phyloP scores from a whole-genome alignment of 2,113 vertebrate species.

The Tringa solitaria region DNA sequence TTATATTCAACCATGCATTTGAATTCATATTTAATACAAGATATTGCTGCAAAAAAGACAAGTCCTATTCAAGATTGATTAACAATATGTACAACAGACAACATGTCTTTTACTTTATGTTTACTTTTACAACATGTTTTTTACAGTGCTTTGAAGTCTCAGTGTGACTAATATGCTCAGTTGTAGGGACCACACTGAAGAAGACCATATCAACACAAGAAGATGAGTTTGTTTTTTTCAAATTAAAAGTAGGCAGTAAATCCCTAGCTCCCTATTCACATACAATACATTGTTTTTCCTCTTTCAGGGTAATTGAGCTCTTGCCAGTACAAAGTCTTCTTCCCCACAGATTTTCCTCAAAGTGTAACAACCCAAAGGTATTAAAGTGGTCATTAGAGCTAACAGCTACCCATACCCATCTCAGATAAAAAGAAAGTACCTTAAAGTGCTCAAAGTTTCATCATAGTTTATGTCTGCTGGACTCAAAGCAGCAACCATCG shows the following conservation, averaged over 20 bases:
- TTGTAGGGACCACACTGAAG: neutral
- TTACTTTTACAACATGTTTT: neutral
- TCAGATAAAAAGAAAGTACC: constrained; percentile 71
- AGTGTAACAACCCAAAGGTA: neutral
- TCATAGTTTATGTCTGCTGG: constrained; percentile 99
- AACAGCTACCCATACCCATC: neutral
- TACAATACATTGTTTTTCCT: neutral
- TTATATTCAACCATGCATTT: neutral
- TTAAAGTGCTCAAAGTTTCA: constrained; percentile 97
- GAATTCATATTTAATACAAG: neutral
- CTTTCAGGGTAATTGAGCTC: neutral
- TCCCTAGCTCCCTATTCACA: neutral
- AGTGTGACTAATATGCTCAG: neutral
- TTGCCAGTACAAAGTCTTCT: neutral
- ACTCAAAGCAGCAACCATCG: constrained; percentile 98
- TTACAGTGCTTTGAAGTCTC: neutral
- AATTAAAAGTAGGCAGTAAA: neutral
- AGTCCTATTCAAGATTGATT: neutral
- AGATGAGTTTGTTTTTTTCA: neutral
- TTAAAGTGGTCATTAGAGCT: neutral
- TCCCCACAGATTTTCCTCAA: neutral
- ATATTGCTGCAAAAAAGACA: neutral
- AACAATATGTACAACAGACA: neutral
- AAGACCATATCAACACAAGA: neutral
- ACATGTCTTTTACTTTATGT: neutral